phyloP scores from a whole-genome alignment of 2,113 vertebrate genomes.

The Orycteropus afer region DNA sequence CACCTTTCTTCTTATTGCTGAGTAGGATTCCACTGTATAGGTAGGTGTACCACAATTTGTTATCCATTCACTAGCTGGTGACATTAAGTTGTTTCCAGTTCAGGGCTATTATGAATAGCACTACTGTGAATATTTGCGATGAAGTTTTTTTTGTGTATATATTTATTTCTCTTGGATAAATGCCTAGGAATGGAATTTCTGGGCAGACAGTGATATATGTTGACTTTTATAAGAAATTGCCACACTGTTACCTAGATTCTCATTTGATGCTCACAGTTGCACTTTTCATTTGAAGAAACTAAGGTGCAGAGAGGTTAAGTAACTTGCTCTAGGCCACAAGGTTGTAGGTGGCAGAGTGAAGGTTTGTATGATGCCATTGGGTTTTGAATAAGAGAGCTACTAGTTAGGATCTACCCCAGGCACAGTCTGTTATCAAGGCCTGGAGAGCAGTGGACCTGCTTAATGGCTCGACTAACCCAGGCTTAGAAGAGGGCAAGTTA shows the following conservation, averaged over 20 bases:
- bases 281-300: slow-evolving; percentile 7
- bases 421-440: neutral
- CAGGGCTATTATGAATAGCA: neutral
- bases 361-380: neutral
- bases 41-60: neutral
- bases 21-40: neutral
- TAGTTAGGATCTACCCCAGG: neutral
- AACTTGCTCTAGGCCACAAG: neutral
- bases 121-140: neutral
- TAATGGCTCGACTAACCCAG: neutral
- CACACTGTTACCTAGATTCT: neutral
- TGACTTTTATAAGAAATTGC: slow-evolving; percentile 26
- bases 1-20: neutral
- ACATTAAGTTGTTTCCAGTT: neutral
- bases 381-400: neutral
- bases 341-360: neutral
- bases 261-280: neutral
- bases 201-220: neutral
- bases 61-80: neutral
- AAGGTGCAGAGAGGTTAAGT: neutral
- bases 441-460: neutral
- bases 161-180: slow-evolving; percentile 40
- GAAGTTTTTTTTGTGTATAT: neutral
- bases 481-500: neutral
- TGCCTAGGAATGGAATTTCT: neutral